These are phyloP conservation scores for Ormyrus rosae DNA, from an alignment of 2,888 invertebrate genomes.

Conservation along the genomic window DNA sequence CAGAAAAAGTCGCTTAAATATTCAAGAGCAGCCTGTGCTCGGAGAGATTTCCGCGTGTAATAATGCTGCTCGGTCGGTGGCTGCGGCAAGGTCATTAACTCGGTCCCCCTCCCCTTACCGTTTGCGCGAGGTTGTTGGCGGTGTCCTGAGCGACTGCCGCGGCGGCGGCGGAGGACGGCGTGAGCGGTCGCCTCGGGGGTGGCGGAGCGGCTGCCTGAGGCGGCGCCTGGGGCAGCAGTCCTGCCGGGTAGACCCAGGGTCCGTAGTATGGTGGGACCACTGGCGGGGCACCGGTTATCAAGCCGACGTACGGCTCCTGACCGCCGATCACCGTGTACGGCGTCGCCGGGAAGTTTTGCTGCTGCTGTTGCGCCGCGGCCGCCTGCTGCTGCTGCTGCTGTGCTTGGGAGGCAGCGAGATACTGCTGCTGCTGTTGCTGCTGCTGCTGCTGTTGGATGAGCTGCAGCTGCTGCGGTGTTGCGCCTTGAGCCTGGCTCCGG, in stretches of 20 bases:
- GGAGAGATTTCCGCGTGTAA: background rate
- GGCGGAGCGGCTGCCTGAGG: constrained; percentile 79
- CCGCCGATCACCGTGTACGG: constrained; percentile 92
- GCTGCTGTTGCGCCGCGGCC: constrained; percentile 79
- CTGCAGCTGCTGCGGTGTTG: constrained; percentile 81
- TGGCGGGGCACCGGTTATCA: constrained; percentile 83
- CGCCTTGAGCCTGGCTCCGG: constrained; percentile 86
- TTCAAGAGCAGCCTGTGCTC: background rate
- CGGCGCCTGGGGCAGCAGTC: constrained; percentile 82
- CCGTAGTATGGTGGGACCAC: constrained; percentile 93
- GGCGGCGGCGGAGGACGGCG: constrained; percentile 84
- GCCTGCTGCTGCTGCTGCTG: constrained; percentile 85
- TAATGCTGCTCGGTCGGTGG: background rate
- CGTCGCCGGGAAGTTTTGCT: constrained; percentile 88
- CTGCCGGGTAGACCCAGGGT: constrained; percentile 95
- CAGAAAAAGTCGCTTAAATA: constrained; percentile 20
- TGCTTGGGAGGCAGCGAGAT: constrained; percentile 82
- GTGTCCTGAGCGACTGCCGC: constrained; percentile 80
- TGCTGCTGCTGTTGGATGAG: constrained; percentile 82
- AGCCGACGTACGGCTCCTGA: constrained; percentile 89
- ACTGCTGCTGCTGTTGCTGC: constrained; percentile 80
- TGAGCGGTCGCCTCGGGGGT: constrained; percentile 83
- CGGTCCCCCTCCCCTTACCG: constrained; percentile 62
- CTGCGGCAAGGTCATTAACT: constrained; percentile 36
- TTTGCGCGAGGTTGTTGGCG: constrained; percentile 76